Evolutionary conservation across 2,113 vertebrate genomes (phyloP).

Genomic region (Herpetotheres cachinnans): DNA sequence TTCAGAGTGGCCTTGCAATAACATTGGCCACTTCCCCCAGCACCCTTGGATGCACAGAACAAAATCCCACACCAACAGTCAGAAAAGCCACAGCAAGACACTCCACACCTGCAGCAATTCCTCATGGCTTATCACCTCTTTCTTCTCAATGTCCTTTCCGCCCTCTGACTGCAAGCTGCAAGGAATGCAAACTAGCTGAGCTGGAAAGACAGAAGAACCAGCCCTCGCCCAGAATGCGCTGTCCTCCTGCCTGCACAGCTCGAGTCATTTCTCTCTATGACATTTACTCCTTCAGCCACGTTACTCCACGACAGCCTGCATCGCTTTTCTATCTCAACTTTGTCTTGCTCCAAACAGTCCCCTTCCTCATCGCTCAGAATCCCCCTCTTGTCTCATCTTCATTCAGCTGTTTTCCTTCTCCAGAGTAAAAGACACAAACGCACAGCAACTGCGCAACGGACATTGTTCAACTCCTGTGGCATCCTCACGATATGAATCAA

Average conservation of each 20-base stretch:
- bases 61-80: background rate
- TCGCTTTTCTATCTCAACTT: background rate
- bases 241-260: background rate
- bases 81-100: background rate
- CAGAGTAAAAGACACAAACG: background rate
- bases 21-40: background rate
- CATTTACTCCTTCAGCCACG: background rate
- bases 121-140: background rate
- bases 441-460: background rate
- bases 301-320: background rate
- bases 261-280: accelerated
- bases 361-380: background rate
- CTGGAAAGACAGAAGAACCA: background rate
- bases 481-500: background rate
- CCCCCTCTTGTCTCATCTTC: background rate
- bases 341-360: background rate
- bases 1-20: background rate
- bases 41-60: background rate
- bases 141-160: background rate
- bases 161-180: background rate
- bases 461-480: background rate
- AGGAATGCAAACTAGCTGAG: background rate
- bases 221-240: accelerated
- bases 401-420: background rate
- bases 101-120: background rate